Evolutionary conservation across 2,888 invertebrate genomes (phyloP), one percentile per base, ranked within the genome.

Genomic region (Drosophila diplacantha): DNA sequence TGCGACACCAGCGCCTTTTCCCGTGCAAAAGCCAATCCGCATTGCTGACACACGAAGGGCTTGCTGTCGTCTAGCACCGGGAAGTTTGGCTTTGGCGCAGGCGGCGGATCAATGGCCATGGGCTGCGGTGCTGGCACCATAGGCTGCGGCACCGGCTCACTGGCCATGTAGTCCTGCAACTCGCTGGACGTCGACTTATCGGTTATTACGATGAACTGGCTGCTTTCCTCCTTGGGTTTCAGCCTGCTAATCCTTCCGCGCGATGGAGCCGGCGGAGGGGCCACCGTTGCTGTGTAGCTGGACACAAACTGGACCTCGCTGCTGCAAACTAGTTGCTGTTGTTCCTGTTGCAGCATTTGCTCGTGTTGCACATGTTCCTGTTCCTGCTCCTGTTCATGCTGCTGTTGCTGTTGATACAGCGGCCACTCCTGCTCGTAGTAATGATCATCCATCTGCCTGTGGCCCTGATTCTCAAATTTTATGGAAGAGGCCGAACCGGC

Each of bases 1-100:
- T 95, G 95, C 0, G 95, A 94, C 54, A 93, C 92, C 24, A 95
- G 88, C 0, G 95, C 95, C 83, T 95, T 95, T 84, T 95, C 94
- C 51, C 95, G 90, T 0, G 95, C 95, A 88, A 95, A 94, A 6
- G 93, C 93, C 56, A 95, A 91, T 0, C 90, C 94, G 82, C 93
- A 93, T 71, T 92, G 91, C 73, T 93, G 93, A 75, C 95, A 95
- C 1, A 95, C 95, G 82, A 95, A 95, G 1, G 95, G 95, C 62
- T 94, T 92, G 37, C 92, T 90, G 1, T 93, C 92, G 87, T 94
- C 94, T 0, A 91, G 90, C 14, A 92, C 88, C 0, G 92, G 92
- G 87, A 90, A 92, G 12, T 77, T 79, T 14, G 69, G 54, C 32
- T 69, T 53, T 7, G 64, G 50, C 8, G 35, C 63, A 11, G 65